A percentile compares a stretch with the other conserved stretches of the same genome.
Evolutionary conservation across 2,797 vertebrate genomes (phyloP).

Genomic region (Mareca penelope): DNA sequence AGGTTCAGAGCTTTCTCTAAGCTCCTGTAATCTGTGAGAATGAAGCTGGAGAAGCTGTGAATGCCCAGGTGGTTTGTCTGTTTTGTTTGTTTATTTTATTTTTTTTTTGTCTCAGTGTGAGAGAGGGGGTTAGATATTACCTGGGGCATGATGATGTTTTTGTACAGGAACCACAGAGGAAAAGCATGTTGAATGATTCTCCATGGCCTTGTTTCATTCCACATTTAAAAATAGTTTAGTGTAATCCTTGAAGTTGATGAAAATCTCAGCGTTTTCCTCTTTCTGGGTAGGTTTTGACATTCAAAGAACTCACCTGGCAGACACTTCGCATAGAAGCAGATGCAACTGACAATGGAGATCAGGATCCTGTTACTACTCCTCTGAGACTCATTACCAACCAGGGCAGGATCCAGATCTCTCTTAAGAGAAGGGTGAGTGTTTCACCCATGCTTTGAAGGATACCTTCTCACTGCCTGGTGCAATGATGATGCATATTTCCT

Average conservation of each 20-base stretch:
- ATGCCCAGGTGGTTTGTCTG: neutral
- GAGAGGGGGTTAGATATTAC: neutral
- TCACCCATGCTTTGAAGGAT: neutral
- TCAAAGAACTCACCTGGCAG: constrained; percentile 99
- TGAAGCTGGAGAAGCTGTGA: neutral
- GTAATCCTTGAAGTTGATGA: neutral
- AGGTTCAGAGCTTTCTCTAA: neutral
- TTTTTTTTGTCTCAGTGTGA: neutral
- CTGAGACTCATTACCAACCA: constrained; percentile 98
- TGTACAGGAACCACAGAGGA: neutral
- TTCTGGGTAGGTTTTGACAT: constrained; percentile 89
- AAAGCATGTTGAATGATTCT: fast-evolving
- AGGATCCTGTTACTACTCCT: constrained; percentile 91
- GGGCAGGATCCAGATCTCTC: constrained; percentile 93
- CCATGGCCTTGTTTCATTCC: neutral
- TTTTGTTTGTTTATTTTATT: neutral
- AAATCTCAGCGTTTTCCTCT: neutral
- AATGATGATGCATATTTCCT: neutral
- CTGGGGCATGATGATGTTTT: neutral
- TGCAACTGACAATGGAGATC: constrained; percentile 91
- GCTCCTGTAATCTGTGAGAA: neutral
- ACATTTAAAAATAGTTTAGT: neutral
- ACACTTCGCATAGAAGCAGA: constrained; percentile 96
- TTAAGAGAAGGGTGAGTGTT: constrained; percentile 92
- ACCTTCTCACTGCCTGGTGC: neutral